Evolutionary conservation across 2,113 vertebrate genomes (phyloP).

Genomic region (Pyxicephalus adspersus): DNA sequence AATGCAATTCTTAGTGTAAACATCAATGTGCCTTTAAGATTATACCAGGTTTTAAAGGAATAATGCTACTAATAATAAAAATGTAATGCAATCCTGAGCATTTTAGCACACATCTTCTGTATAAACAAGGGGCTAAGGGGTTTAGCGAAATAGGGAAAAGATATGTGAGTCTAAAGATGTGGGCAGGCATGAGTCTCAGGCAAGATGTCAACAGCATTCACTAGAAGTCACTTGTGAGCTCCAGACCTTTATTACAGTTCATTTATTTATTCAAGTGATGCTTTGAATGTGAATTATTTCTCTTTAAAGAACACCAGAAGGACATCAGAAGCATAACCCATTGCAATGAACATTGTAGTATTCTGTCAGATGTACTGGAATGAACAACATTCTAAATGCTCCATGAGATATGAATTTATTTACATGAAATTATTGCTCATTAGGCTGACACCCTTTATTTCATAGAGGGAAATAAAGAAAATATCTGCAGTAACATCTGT

Average conservation of each 20-base stretch:
- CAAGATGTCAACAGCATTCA: slow-evolving; percentile 8
- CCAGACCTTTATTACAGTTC: slow-evolving; percentile 12
- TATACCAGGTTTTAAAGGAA: no score
- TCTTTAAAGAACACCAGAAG: slow-evolving; percentile 26
- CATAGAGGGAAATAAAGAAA: not conserved
- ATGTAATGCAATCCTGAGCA: no score
- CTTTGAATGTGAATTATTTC: slow-evolving; percentile 20
- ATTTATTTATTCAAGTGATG: slow-evolving; percentile 19
- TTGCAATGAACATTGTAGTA: slow-evolving; percentile 19
- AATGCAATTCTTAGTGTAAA: no score
- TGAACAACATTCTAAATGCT: slow-evolving; percentile 24
- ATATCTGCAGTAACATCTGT: not conserved
- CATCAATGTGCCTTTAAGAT: no score
- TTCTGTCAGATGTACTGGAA: slow-evolving; percentile 18
- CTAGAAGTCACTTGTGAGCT: not conserved
- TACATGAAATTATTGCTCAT: not conserved
- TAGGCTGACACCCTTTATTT: not conserved
- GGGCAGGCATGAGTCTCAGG: not conserved
- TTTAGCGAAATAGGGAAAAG: not conserved
- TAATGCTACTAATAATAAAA: no score
- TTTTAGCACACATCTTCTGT: no score
- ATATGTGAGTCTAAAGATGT: not conserved
- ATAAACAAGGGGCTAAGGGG: not conserved
- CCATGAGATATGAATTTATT: slow-evolving; percentile 13
- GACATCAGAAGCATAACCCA: slow-evolving; percentile 7